These are phyloP conservation scores for Gymnodraco acuticeps DNA, from an alignment of 2,797 vertebrate species.

Conservation along the genomic window DNA sequence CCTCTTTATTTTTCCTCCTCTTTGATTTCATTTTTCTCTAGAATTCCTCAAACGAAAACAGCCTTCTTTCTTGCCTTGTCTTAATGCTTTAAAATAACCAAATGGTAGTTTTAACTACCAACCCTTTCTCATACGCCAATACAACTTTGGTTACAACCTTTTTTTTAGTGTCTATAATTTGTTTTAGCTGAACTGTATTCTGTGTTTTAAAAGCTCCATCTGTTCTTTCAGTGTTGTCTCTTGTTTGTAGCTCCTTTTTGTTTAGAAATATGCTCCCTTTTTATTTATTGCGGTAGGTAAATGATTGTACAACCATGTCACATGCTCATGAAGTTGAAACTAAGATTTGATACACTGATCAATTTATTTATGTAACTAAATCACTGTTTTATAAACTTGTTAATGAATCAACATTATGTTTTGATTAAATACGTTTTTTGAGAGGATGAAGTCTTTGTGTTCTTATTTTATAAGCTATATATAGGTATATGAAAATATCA, in stretches of 20 bases:
- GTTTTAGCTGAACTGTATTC: constrained; percentile 88
- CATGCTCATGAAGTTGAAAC: constrained; percentile 98
- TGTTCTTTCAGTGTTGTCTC: constrained; percentile 90
- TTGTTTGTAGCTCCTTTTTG: constrained; percentile 88
- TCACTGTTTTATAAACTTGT: constrained; percentile 99
- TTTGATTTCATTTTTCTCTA: constrained; percentile 75
- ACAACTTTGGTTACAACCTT: constrained; percentile 86
- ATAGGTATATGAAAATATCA: no score
- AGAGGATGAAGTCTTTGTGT: constrained; percentile 59
- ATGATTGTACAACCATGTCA: constrained; percentile 96
- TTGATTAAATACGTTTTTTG: constrained; percentile 97
- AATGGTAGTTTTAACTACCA: constrained; percentile 96
- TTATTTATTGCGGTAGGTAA: constrained; percentile 98
- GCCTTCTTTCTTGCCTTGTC: constrained; percentile 99
- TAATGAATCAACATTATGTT: constrained; percentile 97
- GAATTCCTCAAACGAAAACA: constrained; percentile 92
- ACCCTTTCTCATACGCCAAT: constrained; percentile 86
- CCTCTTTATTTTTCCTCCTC: constrained; percentile 15
- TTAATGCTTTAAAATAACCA: constrained; percentile 99
- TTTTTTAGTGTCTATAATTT: constrained; percentile 83
- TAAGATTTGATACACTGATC: constrained; percentile 99
- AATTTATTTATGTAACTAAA: constrained; percentile 99
- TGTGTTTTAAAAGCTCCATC: constrained; percentile 93
- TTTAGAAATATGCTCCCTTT: constrained; percentile 90
- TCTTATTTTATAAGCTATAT: neutral